Evolutionary conservation across 92 coral and sea anemone species (phyloP), one percentile per base, ranked within the genome.

Genomic region (Phenganax marumi): DNA sequence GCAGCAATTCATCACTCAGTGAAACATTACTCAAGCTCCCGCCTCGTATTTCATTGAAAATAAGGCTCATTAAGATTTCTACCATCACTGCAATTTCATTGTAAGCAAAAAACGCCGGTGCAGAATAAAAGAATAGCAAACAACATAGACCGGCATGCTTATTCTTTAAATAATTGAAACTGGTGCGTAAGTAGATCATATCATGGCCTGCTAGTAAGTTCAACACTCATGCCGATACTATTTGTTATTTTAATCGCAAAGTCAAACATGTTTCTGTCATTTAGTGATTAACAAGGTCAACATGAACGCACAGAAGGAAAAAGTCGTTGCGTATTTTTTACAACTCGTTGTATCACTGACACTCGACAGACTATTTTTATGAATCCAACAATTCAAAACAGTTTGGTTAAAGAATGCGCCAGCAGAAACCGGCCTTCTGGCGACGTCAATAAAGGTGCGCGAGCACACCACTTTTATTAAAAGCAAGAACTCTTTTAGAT

Each of bases 181-280:
- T 46, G 8, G 17, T 49, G 55, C 12, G 77, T 72, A 48, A 14
- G 51, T 48, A 72, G n/a, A 26, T n/a, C 12, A 49, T 49, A 49
- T n/a, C 47, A n/a, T 72, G 33, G 25, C 55, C 50, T 3, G 23
- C 13, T 12, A 25, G 70, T 26, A 19, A 13, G 64, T 22, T 49
- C 64, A 77, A 21, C 23, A 56, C 58, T 61, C 83, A 22, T 62
- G 52, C 73, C 39, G 83, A 10, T 78, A 60, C 19, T 78, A 78
- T 78, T 78, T 78, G 83, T 62, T 78, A 63, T 78, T 78, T 78
- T 78, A 78, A 78, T 78, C 83, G 50, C 43, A 78, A 78, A 78
- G 73, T 78, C 83, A 78, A 78, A 78, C 83, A 78, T 78, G 83
- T 78, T 78, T 49, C 83, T 78, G 83, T 62, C 83, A 78, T 48